These are phyloP conservation scores for Microcebus jonahi DNA, from an alignment of 2,113 vertebrate genomes.

Conservation along the genomic window DNA sequence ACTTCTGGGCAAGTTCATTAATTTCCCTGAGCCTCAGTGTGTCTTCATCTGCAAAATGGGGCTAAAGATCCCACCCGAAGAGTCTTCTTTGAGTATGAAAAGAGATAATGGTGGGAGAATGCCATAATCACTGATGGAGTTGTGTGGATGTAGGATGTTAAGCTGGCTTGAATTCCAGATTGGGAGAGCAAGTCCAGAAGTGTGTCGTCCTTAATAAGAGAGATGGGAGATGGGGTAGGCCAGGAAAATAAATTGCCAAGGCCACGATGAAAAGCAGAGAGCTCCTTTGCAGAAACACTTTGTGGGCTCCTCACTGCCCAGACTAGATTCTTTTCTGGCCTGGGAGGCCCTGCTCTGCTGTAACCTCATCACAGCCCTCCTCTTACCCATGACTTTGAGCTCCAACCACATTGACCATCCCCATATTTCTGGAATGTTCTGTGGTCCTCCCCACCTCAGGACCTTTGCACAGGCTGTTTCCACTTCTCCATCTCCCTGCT, in stretches of 20 bases:
- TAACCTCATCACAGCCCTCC: not conserved
- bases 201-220: not conserved
- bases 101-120: not conserved
- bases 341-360: not conserved
- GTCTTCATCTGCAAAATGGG: not conserved
- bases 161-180: not conserved
- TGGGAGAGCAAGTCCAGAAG: not conserved
- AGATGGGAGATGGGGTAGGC: not conserved
- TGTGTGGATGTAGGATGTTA: too few species aligned
- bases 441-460: not conserved
- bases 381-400: not conserved
- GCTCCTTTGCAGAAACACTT: not conserved
- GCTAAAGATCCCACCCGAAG: not conserved
- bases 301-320: not conserved
- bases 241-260: not conserved
- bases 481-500: not conserved
- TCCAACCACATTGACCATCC: not conserved
- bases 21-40: not conserved
- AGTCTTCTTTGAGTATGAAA: not conserved
- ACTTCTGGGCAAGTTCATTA: not conserved
- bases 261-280: not conserved
- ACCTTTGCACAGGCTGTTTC: not conserved
- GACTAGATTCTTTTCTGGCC: not conserved
- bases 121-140: accelerated
- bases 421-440: not conserved